Evolutionary conservation across 2,888 invertebrate genomes (phyloP), one percentile per base, ranked within the genome.

Genomic region (Tolmerus cingulatus): DNA sequence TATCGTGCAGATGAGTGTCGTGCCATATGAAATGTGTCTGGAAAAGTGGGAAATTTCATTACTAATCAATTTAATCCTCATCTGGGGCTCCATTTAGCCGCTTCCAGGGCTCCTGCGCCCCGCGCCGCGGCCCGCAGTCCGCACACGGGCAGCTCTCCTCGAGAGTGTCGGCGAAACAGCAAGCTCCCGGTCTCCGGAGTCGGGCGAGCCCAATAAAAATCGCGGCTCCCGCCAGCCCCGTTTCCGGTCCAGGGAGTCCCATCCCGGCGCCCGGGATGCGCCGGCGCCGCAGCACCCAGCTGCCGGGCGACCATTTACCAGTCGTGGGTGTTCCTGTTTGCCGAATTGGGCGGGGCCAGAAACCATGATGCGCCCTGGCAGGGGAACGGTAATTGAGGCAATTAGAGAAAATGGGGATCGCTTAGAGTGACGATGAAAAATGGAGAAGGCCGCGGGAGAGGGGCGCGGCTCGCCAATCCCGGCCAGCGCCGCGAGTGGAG

Each of bases 331-430:
- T 34, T 51, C 30, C 74, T 86, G 74, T 76, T 77, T 34, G 30
- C n/a, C 23, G n/a, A 46, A 34, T 30, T 16, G 19, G 74, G 74
- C 40, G 74, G 23, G 43, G 46, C 23, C 40, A 74, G 74, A 23
- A 27, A 14, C 66, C 40, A 23, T 19, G 74, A n/a, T 51, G 74
- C 30, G 76, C 87, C 74, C 66, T 85, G 74, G 91, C 90, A 91
- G 90, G 91, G 90, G 91, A 91, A 91, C 91, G 92, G 91, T 92
- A 92, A 92, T 92, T 92, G 91, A 91, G 90, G 91, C 91, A 92
- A 92, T 92, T 92, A 92, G 91, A 91, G 92, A 91, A 92, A 92
- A 92, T 92, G 91, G 91, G 91, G 90, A 91, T 79, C 79, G 51
- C 77, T 79, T 57, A 40, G 78, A 78, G 79, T 86, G 78, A 79